A percentile compares a stretch with the other conserved stretches of the same genome.
These are phyloP conservation scores for Gymnocypris eckloni DNA, from an alignment of 2,797 vertebrate genomes.

Conservation along the genomic window DNA sequence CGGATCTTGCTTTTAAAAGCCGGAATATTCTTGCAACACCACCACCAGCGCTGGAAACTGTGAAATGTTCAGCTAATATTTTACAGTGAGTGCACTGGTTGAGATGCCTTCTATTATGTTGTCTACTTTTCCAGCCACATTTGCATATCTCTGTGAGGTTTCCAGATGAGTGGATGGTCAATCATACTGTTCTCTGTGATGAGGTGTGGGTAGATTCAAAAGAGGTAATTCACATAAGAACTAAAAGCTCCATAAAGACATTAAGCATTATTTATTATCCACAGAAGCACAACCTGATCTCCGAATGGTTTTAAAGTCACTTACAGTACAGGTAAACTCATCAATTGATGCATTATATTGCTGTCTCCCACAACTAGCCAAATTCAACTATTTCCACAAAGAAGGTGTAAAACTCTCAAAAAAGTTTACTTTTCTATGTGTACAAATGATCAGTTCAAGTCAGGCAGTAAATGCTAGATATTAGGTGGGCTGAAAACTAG, in stretches of 20 bases:
- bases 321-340: not conserved
- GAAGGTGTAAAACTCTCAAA: not conserved
- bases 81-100: not conserved
- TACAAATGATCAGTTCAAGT: not conserved
- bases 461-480: not conserved
- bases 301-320: not conserved
- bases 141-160: conserved; percentile 12
- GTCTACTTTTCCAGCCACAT: conserved; percentile 14
- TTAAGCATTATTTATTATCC: not conserved
- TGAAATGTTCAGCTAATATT: conserved; percentile 15
- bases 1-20: conserved; percentile 53
- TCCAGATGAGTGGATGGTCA: not conserved
- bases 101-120: conserved; percentile 23
- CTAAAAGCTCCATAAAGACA: not conserved
- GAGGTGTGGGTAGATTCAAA: not conserved
- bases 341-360: not conserved
- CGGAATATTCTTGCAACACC: conserved; percentile 40
- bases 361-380: not conserved
- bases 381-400: not conserved
- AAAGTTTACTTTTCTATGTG: not conserved
- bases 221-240: not conserved
- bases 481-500: not conserved
- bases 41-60: not conserved
- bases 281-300: not conserved
- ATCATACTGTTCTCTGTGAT: not conserved